A percentile compares a stretch with the other conserved stretches of the same genome.
Conservation (phyloP, 1,140 invertebrate genomes). For the Ephestia elutella region DNA sequence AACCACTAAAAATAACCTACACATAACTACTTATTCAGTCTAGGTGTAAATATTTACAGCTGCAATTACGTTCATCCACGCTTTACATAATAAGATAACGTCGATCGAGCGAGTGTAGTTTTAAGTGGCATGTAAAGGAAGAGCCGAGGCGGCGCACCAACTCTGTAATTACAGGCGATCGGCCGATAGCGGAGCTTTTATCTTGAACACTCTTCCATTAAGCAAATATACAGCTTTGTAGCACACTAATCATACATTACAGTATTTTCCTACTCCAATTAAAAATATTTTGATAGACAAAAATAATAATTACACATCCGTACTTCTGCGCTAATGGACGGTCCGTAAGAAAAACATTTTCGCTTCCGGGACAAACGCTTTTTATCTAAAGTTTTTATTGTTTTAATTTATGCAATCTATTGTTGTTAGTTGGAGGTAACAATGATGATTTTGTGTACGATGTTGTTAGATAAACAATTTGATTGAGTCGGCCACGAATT, state of each 20-base stretch:
- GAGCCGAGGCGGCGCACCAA: constrained; percentile 21
- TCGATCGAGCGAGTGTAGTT: constrained; percentile 46
- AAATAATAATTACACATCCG: constrained; percentile 59
- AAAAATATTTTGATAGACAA: constrained; percentile 73
- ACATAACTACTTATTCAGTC: background rate
- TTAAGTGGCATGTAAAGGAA: constrained; percentile 66
- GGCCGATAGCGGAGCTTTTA: constrained; percentile 66
- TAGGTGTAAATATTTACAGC: constrained; percentile 19
- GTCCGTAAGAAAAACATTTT: constrained; percentile 52
- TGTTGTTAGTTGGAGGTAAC: constrained; percentile 29
- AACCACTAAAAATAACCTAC: background rate
- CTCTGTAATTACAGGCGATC: constrained; percentile 66
- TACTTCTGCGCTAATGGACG: constrained; percentile 45
- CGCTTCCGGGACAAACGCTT: constrained; percentile 36
- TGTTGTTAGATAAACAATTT: constrained; percentile 7
- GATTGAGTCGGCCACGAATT: background rate
- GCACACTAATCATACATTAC: constrained; percentile 59
- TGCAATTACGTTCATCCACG: constrained; percentile 19
- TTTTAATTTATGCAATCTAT: constrained; percentile 26
- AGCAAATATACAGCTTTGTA: constrained; percentile 70
- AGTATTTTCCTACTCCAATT: constrained; percentile 65
- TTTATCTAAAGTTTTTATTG: constrained; percentile 27
- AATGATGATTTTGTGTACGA: constrained; percentile 6
- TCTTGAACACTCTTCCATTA: constrained; percentile 67
- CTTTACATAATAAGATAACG: constrained; percentile 48